phyloP scores from a whole-genome alignment of 2,888 invertebrate species.

The Platycheirus rosarum region DNA sequence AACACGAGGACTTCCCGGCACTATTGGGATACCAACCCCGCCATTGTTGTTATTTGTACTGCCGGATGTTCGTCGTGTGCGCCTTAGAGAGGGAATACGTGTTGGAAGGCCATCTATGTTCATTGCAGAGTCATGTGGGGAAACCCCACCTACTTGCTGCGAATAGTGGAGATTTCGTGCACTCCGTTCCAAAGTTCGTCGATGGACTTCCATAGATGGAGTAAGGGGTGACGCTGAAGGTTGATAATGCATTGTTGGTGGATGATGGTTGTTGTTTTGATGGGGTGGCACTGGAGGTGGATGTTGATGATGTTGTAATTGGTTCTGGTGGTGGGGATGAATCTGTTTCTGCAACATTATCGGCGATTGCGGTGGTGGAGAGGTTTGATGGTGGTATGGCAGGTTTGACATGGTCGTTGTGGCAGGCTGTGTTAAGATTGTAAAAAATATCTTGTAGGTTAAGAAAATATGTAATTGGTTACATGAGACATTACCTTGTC shows the following conservation, averaged over 20 bases:
- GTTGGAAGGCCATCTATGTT: conserved; percentile 78
- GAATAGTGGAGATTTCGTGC: conserved; percentile 78
- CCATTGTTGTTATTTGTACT: conserved; percentile 78
- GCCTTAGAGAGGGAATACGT: conserved; percentile 80
- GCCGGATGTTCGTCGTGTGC: conserved; percentile 80
- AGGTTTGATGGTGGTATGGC: conserved; percentile 69
- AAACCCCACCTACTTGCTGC: conserved; percentile 54
- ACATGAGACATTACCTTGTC: conserved; percentile 78
- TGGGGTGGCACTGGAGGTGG: conserved; percentile 80
- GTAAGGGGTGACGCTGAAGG: conserved; percentile 76
- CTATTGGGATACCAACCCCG: conserved; percentile 80
- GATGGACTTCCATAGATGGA: conserved; percentile 79
- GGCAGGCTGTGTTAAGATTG: conserved; percentile 75
- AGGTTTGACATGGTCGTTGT: conserved; percentile 76
- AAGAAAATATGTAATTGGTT: conserved; percentile 9
- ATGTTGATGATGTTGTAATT: conserved; percentile 75
- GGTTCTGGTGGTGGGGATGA: conserved; percentile 75
- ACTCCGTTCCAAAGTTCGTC: conserved; percentile 80
- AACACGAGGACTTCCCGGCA: conserved; percentile 81
- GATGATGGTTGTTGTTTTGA: conserved; percentile 76
- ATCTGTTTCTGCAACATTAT: conserved; percentile 79
- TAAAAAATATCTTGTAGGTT: conserved; percentile 5
- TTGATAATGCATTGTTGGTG: conserved; percentile 73
- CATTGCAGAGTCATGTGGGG: conserved; percentile 75
- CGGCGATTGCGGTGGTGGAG: conserved; percentile 76